These are phyloP conservation scores for Nesometra sesokonis DNA, from an alignment of 35 echinoderm and acorn worm genomes.

Conservation along the genomic window DNA sequence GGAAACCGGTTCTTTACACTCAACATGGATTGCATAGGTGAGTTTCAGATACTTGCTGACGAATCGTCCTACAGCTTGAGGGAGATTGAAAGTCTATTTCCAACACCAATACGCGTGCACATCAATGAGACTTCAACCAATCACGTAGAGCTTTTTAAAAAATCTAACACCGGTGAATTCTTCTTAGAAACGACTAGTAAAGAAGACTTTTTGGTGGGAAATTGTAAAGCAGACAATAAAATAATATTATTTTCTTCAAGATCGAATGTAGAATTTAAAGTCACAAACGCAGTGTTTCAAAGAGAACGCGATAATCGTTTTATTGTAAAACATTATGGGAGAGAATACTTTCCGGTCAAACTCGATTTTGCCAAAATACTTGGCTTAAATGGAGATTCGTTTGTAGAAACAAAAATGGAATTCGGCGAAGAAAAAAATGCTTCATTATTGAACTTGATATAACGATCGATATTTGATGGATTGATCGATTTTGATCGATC, in stretches of 20 bases:
- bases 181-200: neutral
- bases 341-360: neutral
- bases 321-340: neutral
- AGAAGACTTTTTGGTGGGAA: neutral
- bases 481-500: too few species aligned
- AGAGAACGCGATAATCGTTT: neutral
- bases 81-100: neutral
- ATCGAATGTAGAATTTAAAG: neutral
- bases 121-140: neutral
- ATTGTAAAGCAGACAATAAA: neutral
- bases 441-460: too few species aligned
- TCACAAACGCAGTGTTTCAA: neutral
- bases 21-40: neutral
- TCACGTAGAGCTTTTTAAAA: neutral
- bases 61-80: neutral
- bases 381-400: neutral
- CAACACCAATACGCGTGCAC: neutral
- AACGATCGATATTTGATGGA: too few species aligned
- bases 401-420: neutral
- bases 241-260: neutral
- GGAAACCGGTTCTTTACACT: neutral
- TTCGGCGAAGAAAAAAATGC: too few species aligned
- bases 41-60: neutral
- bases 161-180: neutral
- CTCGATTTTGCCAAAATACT: neutral